Evolutionary conservation across 2,113 vertebrate genomes (phyloP).

Genomic region (Seriola quinqueradiata): DNA sequence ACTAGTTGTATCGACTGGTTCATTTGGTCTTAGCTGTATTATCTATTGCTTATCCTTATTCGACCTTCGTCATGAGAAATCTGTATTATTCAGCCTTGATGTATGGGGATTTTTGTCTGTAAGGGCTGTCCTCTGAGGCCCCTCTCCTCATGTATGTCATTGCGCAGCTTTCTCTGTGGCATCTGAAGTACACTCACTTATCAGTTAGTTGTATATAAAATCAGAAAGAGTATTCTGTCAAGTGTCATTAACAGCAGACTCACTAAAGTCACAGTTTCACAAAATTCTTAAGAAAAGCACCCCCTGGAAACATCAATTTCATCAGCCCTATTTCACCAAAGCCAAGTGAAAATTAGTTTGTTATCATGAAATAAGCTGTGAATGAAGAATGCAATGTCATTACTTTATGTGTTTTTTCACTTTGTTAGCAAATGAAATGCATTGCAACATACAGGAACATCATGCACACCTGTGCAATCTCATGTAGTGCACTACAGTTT

Average conservation of each 20-base stretch:
- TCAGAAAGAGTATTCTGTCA: neutral
- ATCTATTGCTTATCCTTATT: neutral
- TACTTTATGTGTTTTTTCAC: neutral
- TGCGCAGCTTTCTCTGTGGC: constrained; percentile 65
- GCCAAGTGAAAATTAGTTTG: constrained; percentile 23
- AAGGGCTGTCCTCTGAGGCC: constrained; percentile 65
- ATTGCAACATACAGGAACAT: neutral
- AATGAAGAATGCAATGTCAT: constrained; percentile 16
- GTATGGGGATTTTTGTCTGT: constrained; percentile 39
- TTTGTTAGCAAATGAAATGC: neutral
- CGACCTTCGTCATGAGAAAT: constrained; percentile 32
- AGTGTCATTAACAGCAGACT: neutral
- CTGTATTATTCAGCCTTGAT: constrained; percentile 49
- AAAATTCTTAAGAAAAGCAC: neutral
- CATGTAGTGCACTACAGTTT: neutral
- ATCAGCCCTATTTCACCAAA: neutral
- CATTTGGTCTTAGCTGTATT: neutral
- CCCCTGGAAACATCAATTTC: neutral
- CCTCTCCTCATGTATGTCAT: constrained; percentile 65
- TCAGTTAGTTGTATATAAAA: constrained; percentile 34
- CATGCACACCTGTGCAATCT: constrained; percentile 6
- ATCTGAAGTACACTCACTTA: constrained; percentile 55
- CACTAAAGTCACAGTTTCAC: neutral
- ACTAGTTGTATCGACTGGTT: neutral
- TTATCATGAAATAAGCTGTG: constrained; percentile 13